A percentile compares a stretch with the other conserved stretches of the same genome.
Evolutionary conservation across 1,140 invertebrate genomes (phyloP).

Genomic region (Ips typographus): DNA sequence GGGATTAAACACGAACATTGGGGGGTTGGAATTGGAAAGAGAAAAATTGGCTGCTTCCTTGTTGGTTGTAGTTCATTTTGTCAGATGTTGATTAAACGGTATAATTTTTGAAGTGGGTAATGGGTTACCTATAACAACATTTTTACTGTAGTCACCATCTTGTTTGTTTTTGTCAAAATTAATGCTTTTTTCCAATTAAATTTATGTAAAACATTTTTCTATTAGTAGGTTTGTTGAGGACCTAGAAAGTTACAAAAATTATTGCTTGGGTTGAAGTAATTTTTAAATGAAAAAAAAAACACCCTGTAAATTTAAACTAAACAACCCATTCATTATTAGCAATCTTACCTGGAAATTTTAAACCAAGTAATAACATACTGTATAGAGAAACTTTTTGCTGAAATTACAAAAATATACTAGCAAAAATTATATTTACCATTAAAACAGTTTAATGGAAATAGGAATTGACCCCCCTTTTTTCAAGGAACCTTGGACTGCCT

Average conservation of each 20-base stretch:
- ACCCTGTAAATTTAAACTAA: no score
- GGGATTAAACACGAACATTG: not conserved
- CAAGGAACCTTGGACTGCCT: not conserved
- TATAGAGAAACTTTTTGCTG: not conserved
- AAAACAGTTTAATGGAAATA: not conserved
- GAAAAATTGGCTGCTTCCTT: not conserved
- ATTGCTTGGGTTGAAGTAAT: no score
- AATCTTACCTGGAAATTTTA: no score
- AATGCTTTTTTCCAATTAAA: no score
- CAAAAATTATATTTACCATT: not conserved
- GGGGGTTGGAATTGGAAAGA: conserved; percentile 1
- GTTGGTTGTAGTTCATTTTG: not conserved
- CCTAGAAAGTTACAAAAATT: no score
- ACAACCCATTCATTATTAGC: no score
- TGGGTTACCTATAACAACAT: conserved; percentile 1
- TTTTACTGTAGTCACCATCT: not conserved
- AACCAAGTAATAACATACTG: not conserved
- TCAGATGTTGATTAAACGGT: not conserved
- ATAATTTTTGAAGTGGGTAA: not conserved
- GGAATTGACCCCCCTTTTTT: not conserved
- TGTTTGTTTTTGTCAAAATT: not conserved
- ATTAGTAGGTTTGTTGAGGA: no score
- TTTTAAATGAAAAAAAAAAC: no score
- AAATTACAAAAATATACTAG: not conserved
- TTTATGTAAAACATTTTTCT: no score